Evolutionary conservation across 2,888 invertebrate species (phyloP).

Genomic region (Drosophila heteroneura): DNA sequence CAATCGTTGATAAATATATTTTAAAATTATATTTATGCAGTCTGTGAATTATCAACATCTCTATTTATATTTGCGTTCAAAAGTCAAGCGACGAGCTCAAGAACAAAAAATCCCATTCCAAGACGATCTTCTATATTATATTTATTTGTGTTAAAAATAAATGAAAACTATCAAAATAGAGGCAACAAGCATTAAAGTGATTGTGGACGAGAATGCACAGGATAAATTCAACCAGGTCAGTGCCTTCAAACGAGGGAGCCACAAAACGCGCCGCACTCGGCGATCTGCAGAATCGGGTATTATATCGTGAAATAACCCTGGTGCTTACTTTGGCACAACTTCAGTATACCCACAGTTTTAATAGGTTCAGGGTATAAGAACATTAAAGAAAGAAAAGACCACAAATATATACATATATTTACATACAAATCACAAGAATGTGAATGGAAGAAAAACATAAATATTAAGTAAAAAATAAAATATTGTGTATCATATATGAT

Average conservation of each 20-base stretch:
- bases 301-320: slow-evolving; percentile 68
- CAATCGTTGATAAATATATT: slow-evolving; percentile 50
- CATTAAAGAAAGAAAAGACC: too few relatives aligned
- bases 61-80: slow-evolving; percentile 16
- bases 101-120: slow-evolving; percentile 9
- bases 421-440: too few relatives aligned
- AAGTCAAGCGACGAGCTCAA: slow-evolving; percentile 35
- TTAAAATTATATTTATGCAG: slow-evolving; percentile 42
- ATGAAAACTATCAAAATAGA: slow-evolving; percentile 64
- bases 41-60: slow-evolving; percentile 15
- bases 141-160: slow-evolving; percentile 32
- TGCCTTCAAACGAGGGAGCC: slow-evolving; percentile 68
- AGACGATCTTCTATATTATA: slow-evolving; percentile 18
- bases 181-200: slow-evolving; percentile 64
- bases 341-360: too few relatives aligned
- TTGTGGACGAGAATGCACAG: slow-evolving; percentile 80
- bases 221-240: slow-evolving; percentile 72
- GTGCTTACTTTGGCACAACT: too few relatives aligned
- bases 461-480: too few relatives aligned
- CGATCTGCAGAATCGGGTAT: slow-evolving; percentile 86
- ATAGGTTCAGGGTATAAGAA: too few relatives aligned
- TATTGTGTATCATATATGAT: too few relatives aligned
- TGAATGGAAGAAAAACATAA: too few relatives aligned
- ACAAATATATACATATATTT: too few relatives aligned
- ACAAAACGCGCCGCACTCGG: slow-evolving; percentile 86